Base-by-base conservation (phyloP, 2,113 vertebrate genomes). In the Tachuris rubrigastra region DNA sequence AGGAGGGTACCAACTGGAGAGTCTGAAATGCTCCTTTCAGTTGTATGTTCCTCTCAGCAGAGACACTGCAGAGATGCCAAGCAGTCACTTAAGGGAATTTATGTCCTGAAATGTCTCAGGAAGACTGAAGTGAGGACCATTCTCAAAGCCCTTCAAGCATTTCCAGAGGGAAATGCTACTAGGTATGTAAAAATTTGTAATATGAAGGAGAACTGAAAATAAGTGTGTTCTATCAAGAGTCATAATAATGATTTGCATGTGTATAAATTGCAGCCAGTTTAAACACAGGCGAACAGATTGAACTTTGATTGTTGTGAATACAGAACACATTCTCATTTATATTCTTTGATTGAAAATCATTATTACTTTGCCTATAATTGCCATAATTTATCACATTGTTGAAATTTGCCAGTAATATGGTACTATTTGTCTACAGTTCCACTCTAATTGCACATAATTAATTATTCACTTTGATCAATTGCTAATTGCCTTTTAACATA, bases 351-450 rank as follows among this genome's bases (percentile, higher is more conserved):
- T 97, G 97, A 97, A 96, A 96, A 92, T 95, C 95, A 63, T 97
- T 97, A 98, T 95, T 97, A 92, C 93, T 97, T 97, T 96, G 96
- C 74, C 49, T 98, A 85, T 97, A 98, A 98, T 98, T 98, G 96
- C 95, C 97, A 95, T 98, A 98, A 98, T 98, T 98, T 97, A 97
- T 98, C 96, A 97, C 85, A 66, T 86, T 93, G 76, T 97, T 97
- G 90, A 95, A 97, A 95, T 96, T 97, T 98, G 92, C 96, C 91
- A 85, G 86, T 97, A 96, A 97, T 96, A 69, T 50, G 81, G 77
- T 88, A 66, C 94, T 97, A 93, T 96, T 98, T 97, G 82, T 97
- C 97, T 96, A 82, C 96, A 90, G 86, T 97, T 96, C 86, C 84
- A 86, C 94, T 98, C 93, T 98, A 98, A 98, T 97, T 97, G 93